Evolutionary conservation across 2,888 invertebrate species (phyloP), one percentile per base, ranked within the genome.

Genomic region (Leptinotarsa tumamoca): DNA sequence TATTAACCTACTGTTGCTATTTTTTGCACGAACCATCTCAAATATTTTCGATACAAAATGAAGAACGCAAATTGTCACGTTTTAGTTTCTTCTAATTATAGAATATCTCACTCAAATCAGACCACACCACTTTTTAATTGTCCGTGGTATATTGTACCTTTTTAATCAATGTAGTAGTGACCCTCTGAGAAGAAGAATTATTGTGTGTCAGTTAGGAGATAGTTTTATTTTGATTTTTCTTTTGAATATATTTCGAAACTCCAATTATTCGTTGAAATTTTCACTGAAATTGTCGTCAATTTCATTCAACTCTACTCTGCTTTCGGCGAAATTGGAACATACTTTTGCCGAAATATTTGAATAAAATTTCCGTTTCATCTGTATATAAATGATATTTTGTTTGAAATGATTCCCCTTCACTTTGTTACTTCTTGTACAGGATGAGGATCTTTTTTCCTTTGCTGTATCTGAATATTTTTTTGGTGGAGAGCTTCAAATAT

Each of bases 181-280:
- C 18, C 71, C 70, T 23, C 76, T 50, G 54, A 76, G 67, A 69
- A 78, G 52, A 74, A 76, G 21, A 78, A 76, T 61, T 76, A 78
- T 67, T 79, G 71, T 33, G 76, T 75, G 21, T n/a, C 18, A 21
- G 70, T n/a, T 43, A 78, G 14, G 18, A 27, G n/a, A 15, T 52
- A 52, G 54, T 80, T 76, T n/a, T 73, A 51, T 23, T 43, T 80
- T 73, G 21, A 80, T 77, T 14, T 75, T 15, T 7, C 61, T 71
- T n/a, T 52, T 18, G 50, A 74, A 78, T 10, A 52, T 76, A 33
- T 77, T 76, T 15, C 66, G 56, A 68, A 76, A 76, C 27, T 71
- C 71, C 13, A 78, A 68, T 67, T 52, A 76, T 15, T 78, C 74
- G 15, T 70, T 51, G 21, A 61, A 78, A 77, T 49, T 68, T 50